Base-by-base conservation (phyloP, 2,888 invertebrate genomes). In the Drosophila nr. perissopoda region DNA sequence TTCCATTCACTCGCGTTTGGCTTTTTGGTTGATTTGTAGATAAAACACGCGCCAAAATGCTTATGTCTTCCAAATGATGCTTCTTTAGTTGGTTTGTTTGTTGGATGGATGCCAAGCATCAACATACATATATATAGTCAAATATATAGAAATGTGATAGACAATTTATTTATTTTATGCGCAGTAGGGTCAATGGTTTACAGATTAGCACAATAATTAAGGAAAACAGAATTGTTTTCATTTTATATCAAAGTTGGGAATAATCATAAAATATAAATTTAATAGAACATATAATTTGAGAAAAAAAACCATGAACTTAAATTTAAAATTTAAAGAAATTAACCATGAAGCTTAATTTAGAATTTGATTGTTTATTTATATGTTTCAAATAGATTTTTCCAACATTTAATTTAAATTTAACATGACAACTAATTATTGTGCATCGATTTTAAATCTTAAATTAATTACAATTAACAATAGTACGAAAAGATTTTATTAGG, bases 31-130 rank as follows among this genome's bases (percentile, higher is more conserved):
- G 51, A 45, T 42, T 21, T 42, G 11, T 42, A 6, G 42, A 18
- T 36, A 52, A 42, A 61, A 49, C 51, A 53, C 56, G 52, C 66
- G 69, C 59, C 65, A 61, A 72, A 69, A 64, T 73, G 45, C 56
- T 70, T 0, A 71, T 68, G 16, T 74, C 67, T 69, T 75, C 73
- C 67, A 74, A 60, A 73, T 72, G 42, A 53, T 45, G 16, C 25
- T 56, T 76, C 66, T 42, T 64, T 61, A 18, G 25, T 64, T 53
- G 27, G 31, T 45, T 29, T 58, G 59, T 63, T 59, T 59, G 48
- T 49, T 38, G 36, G n/a, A 18, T 4, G 52, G 53, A 33, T 82
- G 84, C 84, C 84, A 87, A 76, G 61, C 61, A 68, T 51, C 53
- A 51, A 21, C 42, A 51, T 48, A 45, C n/a, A 40, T 58, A 33